phyloP scores from a whole-genome alignment of 2,888 invertebrate genomes.

The Macaria liturata region DNA sequence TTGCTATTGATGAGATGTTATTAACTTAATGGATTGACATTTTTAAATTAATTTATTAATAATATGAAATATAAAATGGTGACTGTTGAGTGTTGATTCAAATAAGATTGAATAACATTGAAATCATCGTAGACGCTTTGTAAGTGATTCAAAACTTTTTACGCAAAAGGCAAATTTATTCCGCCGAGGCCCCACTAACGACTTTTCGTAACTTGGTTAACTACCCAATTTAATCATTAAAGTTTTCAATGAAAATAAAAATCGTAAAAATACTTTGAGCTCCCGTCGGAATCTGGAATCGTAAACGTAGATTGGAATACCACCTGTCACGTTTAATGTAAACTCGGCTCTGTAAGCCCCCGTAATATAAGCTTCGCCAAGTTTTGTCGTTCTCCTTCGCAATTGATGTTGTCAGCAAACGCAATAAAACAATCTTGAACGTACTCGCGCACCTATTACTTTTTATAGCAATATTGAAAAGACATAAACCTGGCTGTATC shows the following conservation, averaged over 20 bases:
- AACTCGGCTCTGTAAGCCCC: slow-evolving; percentile 31
- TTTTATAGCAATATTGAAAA: slow-evolving; percentile 48
- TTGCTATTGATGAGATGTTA: too few species aligned
- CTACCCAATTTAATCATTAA: slow-evolving; percentile 37
- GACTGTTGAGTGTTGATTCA: too few species aligned
- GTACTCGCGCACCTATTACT: slow-evolving; percentile 42
- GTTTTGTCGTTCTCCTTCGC: slow-evolving; percentile 36
- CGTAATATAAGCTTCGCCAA: slow-evolving; percentile 38
- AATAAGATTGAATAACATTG: slow-evolving; percentile 22
- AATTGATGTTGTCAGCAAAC: slow-evolving; percentile 44
- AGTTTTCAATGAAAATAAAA: slow-evolving; percentile 40
- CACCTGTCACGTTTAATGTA: slow-evolving; percentile 50
- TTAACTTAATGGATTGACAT: too few species aligned
- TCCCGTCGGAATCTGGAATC: slow-evolving; percentile 45
- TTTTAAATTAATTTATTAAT: neutral
- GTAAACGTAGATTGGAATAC: slow-evolving; percentile 51
- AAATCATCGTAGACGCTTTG: slow-evolving; percentile 28
- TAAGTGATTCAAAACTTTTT: slow-evolving; percentile 29
- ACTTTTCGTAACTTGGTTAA: slow-evolving; percentile 36
- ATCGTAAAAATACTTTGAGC: slow-evolving; percentile 43
- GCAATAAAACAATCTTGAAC: slow-evolving; percentile 44
- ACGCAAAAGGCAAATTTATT: slow-evolving; percentile 30
- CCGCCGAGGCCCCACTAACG: slow-evolving; percentile 33
- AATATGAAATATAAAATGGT: neutral
- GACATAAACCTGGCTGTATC: slow-evolving; percentile 45